Conservation (phyloP, 2,797 vertebrate species). For the Picus viridis region DNA sequence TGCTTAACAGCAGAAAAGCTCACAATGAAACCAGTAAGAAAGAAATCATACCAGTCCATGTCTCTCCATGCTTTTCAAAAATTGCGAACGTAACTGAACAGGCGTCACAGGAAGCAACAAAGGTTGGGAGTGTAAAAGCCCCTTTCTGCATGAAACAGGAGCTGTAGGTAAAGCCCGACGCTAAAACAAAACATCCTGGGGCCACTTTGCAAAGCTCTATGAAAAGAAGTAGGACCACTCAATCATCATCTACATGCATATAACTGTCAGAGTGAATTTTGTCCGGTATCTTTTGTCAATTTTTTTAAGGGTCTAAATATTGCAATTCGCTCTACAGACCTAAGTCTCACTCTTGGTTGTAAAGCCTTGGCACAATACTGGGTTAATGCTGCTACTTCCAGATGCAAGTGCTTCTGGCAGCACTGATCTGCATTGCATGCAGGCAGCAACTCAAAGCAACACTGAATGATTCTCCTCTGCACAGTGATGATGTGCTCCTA, state of each 20-base stretch:
- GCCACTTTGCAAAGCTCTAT: neutral
- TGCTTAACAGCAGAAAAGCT: neutral
- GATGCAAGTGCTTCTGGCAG: rapidly evolving
- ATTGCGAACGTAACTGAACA: neutral
- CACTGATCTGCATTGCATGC: rapidly evolving
- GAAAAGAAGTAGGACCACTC: neutral
- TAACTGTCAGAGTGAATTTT: neutral
- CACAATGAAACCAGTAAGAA: neutral
- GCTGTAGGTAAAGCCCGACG: neutral
- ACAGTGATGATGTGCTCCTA: neutral
- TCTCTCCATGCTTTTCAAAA: neutral
- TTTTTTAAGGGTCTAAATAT: neutral
- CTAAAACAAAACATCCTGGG: neutral
- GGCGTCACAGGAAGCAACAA: neutral
- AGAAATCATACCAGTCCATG: neutral
- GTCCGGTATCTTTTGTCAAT: neutral
- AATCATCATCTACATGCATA: neutral
- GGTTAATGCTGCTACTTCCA: neutral
- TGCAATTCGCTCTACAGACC: neutral
- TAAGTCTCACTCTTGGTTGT: neutral
- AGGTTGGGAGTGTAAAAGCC: neutral
- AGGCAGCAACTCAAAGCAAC: neutral
- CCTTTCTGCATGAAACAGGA: neutral
- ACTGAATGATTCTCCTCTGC: neutral
- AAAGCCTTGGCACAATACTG: neutral